Evolutionary conservation across 2,888 invertebrate genomes (phyloP).

Genomic region (Sminthurides aquaticus): DNA sequence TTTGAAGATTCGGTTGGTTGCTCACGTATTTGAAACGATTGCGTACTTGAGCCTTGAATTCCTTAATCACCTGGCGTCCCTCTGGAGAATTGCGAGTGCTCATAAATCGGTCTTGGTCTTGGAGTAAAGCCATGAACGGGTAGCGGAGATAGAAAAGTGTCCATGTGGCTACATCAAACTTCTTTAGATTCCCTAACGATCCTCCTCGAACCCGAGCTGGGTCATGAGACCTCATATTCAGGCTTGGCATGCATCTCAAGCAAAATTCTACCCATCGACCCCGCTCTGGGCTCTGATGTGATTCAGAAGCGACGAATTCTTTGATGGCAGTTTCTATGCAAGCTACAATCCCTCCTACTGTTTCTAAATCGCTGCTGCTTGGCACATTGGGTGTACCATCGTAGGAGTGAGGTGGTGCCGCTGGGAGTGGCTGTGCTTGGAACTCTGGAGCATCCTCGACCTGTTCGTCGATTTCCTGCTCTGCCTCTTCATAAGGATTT

Average conservation of each 20-base stretch:
- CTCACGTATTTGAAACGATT: not conserved
- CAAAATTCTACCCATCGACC: not conserved
- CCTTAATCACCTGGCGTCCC: not conserved
- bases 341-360: not conserved
- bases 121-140: not conserved
- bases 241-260: not conserved
- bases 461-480: too few species aligned
- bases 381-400: not conserved
- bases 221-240: not conserved
- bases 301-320: not conserved
- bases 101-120: not conserved
- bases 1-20: not conserved
- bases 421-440: too few species aligned
- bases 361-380: not conserved
- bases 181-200: not conserved
- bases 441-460: too few species aligned
- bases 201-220: not conserved
- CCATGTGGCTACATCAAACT: conserved; percentile 4
- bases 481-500: too few species aligned
- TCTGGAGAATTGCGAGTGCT: not conserved
- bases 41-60: not conserved
- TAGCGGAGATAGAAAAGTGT: not conserved
- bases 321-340: not conserved
- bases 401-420: not conserved
- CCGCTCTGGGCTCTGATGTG: not conserved